These are phyloP conservation scores for Philaethria dido DNA, from an alignment of 2,888 invertebrate genomes.

Conservation along the genomic window DNA sequence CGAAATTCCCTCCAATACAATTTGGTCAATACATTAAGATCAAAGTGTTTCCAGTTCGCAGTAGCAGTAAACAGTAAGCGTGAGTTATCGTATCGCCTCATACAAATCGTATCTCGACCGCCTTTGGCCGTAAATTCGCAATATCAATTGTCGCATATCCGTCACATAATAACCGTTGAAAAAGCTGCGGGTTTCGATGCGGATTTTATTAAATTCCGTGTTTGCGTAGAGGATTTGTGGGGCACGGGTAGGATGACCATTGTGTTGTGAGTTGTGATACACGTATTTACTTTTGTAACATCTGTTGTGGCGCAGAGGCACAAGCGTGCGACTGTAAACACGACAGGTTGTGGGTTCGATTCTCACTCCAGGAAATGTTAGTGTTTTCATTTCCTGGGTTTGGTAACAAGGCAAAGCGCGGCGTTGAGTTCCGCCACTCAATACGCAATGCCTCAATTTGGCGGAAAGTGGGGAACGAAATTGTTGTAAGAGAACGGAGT, in stretches of 20 bases:
- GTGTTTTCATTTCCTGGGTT: too few relatives aligned
- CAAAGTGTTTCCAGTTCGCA: not conserved
- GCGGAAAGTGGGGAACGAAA: too few relatives aligned
- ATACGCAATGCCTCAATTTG: too few relatives aligned
- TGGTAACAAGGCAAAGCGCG: too few relatives aligned
- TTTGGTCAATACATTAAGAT: not conserved
- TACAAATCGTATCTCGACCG: slow-evolving; percentile 9
- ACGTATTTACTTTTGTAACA: too few relatives aligned
- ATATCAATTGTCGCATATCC: slow-evolving; percentile 41
- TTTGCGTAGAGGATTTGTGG: slow-evolving; percentile 41
- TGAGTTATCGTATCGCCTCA: not conserved
- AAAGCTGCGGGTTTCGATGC: slow-evolving; percentile 39
- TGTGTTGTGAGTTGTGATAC: not conserved
- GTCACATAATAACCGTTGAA: slow-evolving; percentile 41
- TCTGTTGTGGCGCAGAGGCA: too few relatives aligned
- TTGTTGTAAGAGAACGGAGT: too few relatives aligned
- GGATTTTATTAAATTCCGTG: slow-evolving; percentile 49
- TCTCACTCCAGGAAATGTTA: too few relatives aligned
- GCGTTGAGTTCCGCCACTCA: too few relatives aligned
- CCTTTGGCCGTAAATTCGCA: slow-evolving; percentile 26
- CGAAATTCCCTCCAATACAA: too few relatives aligned
- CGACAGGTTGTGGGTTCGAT: too few relatives aligned
- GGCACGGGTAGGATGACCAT: slow-evolving; percentile 11
- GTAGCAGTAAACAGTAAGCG: not conserved
- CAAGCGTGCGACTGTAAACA: too few relatives aligned